phyloP scores from a whole-genome alignment of 2,113 vertebrate genomes.

The Felis chaus region DNA sequence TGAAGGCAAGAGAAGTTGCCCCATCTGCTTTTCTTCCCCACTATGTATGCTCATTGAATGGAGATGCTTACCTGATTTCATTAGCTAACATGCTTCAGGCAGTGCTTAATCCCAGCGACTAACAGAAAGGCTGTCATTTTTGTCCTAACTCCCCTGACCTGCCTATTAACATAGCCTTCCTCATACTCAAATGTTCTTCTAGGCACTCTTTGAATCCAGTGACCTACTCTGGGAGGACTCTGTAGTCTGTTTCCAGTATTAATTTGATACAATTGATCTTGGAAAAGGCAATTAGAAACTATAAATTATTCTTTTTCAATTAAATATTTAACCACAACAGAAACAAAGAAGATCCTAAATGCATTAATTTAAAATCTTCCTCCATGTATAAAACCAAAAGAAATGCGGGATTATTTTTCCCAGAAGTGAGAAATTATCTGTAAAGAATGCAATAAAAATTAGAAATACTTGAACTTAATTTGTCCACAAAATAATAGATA shows the following conservation, averaged over 20 bases:
- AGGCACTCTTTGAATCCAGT: slow-evolving; percentile 13
- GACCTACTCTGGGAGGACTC: background rate
- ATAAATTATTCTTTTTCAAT: slow-evolving; percentile 85
- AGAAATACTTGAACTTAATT: slow-evolving; percentile 84
- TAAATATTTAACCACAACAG: slow-evolving; percentile 82
- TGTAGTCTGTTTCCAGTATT: slow-evolving; percentile 78
- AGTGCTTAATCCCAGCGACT: background rate
- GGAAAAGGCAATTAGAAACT: slow-evolving; percentile 83
- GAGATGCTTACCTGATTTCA: background rate
- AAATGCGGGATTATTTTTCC: slow-evolving; percentile 52
- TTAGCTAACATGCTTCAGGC: background rate
- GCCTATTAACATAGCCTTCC: background rate
- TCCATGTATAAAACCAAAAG: slow-evolving; percentile 70
- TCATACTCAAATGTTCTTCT: background rate
- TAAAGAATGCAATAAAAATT: slow-evolving; percentile 82
- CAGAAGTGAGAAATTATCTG: slow-evolving; percentile 82
- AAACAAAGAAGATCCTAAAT: slow-evolving; percentile 77
- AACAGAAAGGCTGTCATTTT: background rate
- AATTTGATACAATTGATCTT: slow-evolving; percentile 83
- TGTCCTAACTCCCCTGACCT: background rate
- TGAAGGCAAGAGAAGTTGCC: background rate
- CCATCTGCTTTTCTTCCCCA: background rate
- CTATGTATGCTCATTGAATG: background rate
- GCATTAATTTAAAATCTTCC: slow-evolving; percentile 79
- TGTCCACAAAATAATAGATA: slow-evolving; percentile 83